phyloP scores from a whole-genome alignment of 2,797 vertebrate species.

The Tenualosa ilisha region DNA sequence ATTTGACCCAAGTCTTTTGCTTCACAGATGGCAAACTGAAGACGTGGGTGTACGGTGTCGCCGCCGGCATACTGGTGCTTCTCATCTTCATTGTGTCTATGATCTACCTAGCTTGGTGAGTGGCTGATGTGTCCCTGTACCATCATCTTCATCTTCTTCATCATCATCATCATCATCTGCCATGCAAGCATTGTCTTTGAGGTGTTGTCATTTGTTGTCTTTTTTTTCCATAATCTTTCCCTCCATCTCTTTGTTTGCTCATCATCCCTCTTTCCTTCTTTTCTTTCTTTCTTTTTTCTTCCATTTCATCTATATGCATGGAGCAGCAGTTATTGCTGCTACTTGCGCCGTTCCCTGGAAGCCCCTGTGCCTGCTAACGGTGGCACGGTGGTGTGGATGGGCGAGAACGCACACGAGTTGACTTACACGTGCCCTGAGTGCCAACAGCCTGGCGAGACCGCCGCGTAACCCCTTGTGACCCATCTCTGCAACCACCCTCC shows the following conservation, averaged over 20 bases:
- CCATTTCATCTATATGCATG: conserved; percentile 41
- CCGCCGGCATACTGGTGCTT: conserved; percentile 93
- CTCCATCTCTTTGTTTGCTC: conserved; percentile 20
- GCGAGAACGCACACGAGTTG: conserved; percentile 70
- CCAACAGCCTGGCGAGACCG: conserved; percentile 68
- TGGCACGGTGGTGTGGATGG: conserved; percentile 64
- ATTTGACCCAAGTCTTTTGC: conserved; percentile 42
- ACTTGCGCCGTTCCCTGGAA: conserved; percentile 63
- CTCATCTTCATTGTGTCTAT: conserved; percentile 98
- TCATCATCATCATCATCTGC: neutral
- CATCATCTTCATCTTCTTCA: conserved; percentile 40
- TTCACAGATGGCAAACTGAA: conserved; percentile 97
- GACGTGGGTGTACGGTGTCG: conserved; percentile 99
- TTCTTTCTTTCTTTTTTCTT: neutral
- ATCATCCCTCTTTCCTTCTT: neutral
- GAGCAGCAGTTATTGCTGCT: conserved; percentile 70
- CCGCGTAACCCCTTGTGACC: conserved; percentile 51
- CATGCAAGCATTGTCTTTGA: neutral
- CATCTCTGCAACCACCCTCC: neutral
- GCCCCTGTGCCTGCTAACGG: conserved; percentile 68
- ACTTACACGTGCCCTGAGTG: conserved; percentile 76
- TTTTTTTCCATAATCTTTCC: neutral
- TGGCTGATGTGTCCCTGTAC: conserved; percentile 52
- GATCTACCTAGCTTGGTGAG: conserved; percentile 99
- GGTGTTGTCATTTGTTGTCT: conserved; percentile 39